Base-by-base conservation (phyloP, 1,140 invertebrate genomes). In the Hesperophylax magnus region DNA sequence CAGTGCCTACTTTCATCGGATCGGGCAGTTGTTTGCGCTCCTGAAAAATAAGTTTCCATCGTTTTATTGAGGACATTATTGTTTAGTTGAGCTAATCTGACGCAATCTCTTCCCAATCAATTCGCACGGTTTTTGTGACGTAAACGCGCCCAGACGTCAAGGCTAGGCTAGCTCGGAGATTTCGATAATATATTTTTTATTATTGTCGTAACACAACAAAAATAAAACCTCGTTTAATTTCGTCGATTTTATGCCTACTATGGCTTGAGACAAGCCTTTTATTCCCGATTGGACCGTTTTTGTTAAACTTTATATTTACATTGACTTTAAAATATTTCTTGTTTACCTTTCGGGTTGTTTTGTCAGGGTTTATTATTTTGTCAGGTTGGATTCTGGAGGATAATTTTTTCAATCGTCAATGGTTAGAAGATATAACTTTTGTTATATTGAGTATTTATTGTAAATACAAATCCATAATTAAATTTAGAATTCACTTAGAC, bases 121-220 rank as follows among this genome's bases (percentile, higher is more conserved):
- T 76, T 76, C 58, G 58, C 74, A 27, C 52, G 74, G 27, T n/a
- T 53, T 74, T 53, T 39, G 56, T 76, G 58, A 76, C 74, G 54
- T 34, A 60, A 76, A 76, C 24, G 22, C 74, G 17, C 53, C 31
- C 4, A 61, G 27, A 39, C 74, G 74, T 76, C 74, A 76, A 60
- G 56, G 54, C 74, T 76, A 60, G 56, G 54, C 74, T 76, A 58
- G 54, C 18, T 31, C 4, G 6, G 20, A 76, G 67, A 71, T 71
- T 71, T 71, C 39, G 31, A 71, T 71, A 20, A 71, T n/a, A n/a
- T n/a, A n/a, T n/a, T n/a, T n/a, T 47, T 31, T 34, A 27, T 65
- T 22, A 31, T 27, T 27, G 63, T n/a, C 17, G 27, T n/a, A 31
- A 34, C 24, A 61, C 22, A 22, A 24, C 22, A 65, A 65, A 34